Conservation (phyloP, 2,888 invertebrate genomes). For the Noctua janthina region DNA sequence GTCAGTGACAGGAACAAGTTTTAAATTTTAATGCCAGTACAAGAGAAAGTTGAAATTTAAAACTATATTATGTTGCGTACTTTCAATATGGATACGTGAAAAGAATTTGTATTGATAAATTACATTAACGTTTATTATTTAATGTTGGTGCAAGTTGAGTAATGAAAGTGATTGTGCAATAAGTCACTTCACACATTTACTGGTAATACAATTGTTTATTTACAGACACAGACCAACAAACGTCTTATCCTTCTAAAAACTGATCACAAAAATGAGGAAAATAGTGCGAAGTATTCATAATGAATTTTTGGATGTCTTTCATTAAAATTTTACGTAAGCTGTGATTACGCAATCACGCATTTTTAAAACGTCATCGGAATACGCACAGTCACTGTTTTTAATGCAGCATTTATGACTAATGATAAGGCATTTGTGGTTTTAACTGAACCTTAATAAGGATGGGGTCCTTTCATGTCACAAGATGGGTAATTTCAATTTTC, state of each 20-base stretch:
- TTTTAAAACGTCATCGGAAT: slow-evolving; percentile 1
- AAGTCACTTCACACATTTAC: not conserved
- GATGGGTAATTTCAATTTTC: not conserved
- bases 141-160: slow-evolving; percentile 30
- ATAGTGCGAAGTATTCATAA: not conserved
- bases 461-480: not conserved
- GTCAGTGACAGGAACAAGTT: slow-evolving; percentile 86
- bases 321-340: not conserved
- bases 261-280: slow-evolving; percentile 1
- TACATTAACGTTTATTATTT: slow-evolving; percentile 46
- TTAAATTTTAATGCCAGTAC: slow-evolving; percentile 86
- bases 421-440: not conserved
- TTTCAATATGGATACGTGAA: slow-evolving; percentile 80
- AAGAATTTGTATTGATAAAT: slow-evolving; percentile 68
- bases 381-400: not conserved
- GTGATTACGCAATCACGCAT: not conserved
- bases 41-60: slow-evolving; percentile 84
- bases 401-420: not conserved
- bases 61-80: slow-evolving; percentile 76
- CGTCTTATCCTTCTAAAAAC: slow-evolving; percentile 3
- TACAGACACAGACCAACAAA: not conserved
- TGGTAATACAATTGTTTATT: not conserved
- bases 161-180: slow-evolving; percentile 33
- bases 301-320: not conserved
- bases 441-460: not conserved